Percentiles rank a stretch among this genome's conserved stretches.
These are phyloP conservation scores for Nipponia nippon DNA, from an alignment of 2,113 vertebrate species.

Conservation along the genomic window DNA sequence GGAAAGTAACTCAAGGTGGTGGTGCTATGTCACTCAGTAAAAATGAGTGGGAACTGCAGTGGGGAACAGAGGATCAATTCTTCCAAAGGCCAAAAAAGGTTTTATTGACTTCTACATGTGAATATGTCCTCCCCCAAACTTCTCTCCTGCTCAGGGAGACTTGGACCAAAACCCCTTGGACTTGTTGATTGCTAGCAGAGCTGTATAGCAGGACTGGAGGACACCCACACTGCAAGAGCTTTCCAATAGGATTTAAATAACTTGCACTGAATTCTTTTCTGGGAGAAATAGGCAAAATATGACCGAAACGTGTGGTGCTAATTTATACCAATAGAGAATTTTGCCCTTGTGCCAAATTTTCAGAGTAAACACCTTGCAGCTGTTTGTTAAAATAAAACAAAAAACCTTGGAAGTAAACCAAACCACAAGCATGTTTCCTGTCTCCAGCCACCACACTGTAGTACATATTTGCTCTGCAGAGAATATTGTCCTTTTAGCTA, in stretches of 20 bases:
- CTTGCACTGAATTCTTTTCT: constrained; percentile 5
- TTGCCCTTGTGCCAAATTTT: background rate
- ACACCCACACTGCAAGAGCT: background rate
- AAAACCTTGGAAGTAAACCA: constrained; percentile 59
- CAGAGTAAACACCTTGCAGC: constrained; percentile 47
- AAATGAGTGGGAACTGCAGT: background rate
- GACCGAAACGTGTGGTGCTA: background rate
- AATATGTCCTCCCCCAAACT: background rate
- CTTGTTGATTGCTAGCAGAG: background rate
- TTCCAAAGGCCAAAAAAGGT: background rate
- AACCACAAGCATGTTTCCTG: constrained; percentile 43
- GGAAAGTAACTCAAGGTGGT: background rate
- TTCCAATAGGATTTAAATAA: background rate
- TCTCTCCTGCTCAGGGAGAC: background rate
- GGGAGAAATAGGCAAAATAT: background rate
- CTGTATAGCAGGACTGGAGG: background rate
- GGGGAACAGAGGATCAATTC: background rate
- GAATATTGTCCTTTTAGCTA: constrained; percentile 62
- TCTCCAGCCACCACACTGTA: constrained; percentile 17
- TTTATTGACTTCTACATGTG: background rate
- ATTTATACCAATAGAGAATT: constrained; percentile 24
- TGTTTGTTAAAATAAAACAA: constrained; percentile 52
- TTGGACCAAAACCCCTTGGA: background rate
- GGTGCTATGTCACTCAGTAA: background rate
- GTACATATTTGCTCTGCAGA: constrained; percentile 14